Evolutionary conservation across 2,888 invertebrate genomes (phyloP), one percentile per base, ranked within the genome.

Genomic region (Tholera decimalis): DNA sequence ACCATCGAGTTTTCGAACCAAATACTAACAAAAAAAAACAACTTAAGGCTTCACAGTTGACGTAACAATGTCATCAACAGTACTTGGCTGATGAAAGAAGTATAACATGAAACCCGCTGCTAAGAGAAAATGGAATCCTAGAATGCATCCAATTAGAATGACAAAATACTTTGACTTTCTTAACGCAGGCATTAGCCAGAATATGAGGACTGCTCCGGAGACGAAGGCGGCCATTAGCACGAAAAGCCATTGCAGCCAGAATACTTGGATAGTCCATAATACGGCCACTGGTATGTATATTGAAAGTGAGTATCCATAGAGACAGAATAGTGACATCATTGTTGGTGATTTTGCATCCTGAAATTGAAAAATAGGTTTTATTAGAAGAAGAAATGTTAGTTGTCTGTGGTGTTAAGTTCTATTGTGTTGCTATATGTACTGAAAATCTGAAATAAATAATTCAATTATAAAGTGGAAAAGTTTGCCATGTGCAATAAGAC

Each of bases 231-330:
- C 98, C 79, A 97, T 94, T 39, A 98, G 92, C 0, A 98, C 98
- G 51, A 99, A 96, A 7, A 97, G 86, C 99, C 99, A 99, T 86
- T 99, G 99, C 33, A 99, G 95, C 96, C 98, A 97, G 24, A 96
- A 96, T 15, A 97, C 96, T 90, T 97, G 98, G 83, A 99, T 98
- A 0, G 98, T 97, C 98, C 99, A 99, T 43, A 99, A 94, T 75
- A 99, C 97, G 3, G 99, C 98, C 9, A 99, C 98, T 5, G 99
- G 99, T 85, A 99, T 97, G 93, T 98, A 99, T 85, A 99, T 98
- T 35, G 98, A 97, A 49, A 99, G 95, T 0, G 99, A 99, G 92
- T 99, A 99, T 9, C 99, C 99, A 88, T 99, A 99, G 11, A 99
- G 96, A 90, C 99, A 99, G 87, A 99, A 96, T 11, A 99, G 96